Base-by-base conservation (phyloP, 2,113 vertebrate species). In the Megaceryle torquata region DNA sequence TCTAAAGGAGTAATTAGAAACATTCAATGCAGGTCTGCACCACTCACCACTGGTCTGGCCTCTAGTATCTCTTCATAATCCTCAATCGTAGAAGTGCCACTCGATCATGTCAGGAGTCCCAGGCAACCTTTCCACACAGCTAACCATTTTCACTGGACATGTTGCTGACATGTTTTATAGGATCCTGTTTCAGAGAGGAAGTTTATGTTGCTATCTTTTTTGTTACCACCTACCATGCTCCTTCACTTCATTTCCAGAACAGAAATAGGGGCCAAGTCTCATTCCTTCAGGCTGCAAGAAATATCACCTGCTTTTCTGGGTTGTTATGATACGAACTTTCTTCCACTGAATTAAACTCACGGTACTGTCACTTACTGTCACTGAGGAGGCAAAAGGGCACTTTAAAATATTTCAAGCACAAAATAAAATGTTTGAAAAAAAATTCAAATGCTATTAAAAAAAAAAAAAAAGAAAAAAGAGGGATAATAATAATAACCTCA, bases 401-500 rank as follows among this genome's bases (percentile, higher is more conserved):
- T 92, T 90, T 67, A 41, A 80, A 85, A 67, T 33, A 91, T 67
- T 74, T 25, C 13, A 69, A 63, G 18, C 13, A 81, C 57, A 86
- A 93, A 91, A 67, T 78, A 69, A 86, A 92, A 68, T 39, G n/a
- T 35, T 79, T 89, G 48, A 72, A 89, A 69, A 91, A 72, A 61
- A 84, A 20, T 75, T 82, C 35, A 64, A 91, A 70, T 35, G 26
- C 28, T 5, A 0, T 77, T 69, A 53, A 33, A 54, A 59, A 64
- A n/a, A 54, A 54, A 60, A 76, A 82, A 7, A 37, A 37, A 37
- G 7, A 90, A 46, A 51, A 59, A 33, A 20, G 33, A 81, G 60
- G 18, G 79, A 80, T 89, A 88, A 91, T 72, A 95, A 82, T 50
- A 93, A 78, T 51, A 89, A 69, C 93, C 63, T 84, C 71, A 75